Evolutionary conservation across 1,140 invertebrate species (phyloP).

Genomic region (Magallana angulata): DNA sequence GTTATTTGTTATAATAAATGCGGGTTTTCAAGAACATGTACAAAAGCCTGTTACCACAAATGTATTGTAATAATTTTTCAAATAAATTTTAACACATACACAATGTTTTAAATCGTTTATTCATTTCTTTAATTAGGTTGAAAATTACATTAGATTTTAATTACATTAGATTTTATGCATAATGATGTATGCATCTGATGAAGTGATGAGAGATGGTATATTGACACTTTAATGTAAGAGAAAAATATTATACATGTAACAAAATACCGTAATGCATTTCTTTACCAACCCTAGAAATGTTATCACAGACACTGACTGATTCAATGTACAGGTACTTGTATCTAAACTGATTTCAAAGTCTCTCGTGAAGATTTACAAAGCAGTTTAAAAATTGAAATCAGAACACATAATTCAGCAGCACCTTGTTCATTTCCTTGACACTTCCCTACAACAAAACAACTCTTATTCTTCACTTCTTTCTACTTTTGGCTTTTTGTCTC

Average conservation of each 20-base stretch:
- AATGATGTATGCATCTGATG: background rate
- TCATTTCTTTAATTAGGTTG: background rate
- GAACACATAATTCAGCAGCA: constrained; percentile 9
- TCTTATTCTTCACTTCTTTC: constrained; percentile 57
- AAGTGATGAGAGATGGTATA: no score
- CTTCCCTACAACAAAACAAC: background rate
- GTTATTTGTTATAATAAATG: constrained; percentile 28
- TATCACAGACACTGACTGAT: no score
- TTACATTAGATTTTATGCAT: background rate
- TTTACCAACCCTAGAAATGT: no score
- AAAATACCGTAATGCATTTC: no score
- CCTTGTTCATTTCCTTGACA: background rate
- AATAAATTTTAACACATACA: background rate
- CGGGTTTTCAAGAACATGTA: background rate
- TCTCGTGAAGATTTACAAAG: background rate
- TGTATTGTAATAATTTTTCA: constrained; percentile 13
- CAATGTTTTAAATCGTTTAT: background rate
- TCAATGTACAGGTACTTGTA: no score
- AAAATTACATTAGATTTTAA: background rate
- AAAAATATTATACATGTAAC: no score
- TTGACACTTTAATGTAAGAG: no score
- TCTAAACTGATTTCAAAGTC: background rate
- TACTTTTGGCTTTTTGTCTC: constrained; percentile 70
- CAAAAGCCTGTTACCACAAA: background rate
- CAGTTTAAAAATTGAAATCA: background rate